phyloP scores from a whole-genome alignment of 1,140 invertebrate species.

The Diorhabda elongata region DNA sequence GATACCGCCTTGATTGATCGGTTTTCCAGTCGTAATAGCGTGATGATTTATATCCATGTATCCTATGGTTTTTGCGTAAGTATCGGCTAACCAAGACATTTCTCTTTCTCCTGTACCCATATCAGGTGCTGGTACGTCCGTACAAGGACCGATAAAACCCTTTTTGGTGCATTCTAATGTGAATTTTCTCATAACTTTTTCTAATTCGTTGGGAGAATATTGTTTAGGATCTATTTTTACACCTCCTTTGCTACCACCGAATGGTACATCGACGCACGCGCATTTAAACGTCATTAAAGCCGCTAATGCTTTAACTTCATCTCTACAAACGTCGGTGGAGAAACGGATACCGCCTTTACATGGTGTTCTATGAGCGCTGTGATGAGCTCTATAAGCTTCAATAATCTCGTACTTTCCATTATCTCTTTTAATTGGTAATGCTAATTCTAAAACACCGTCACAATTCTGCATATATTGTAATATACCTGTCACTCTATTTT shows the following conservation, averaged over 20 bases:
- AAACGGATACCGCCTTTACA: constrained; percentile 94
- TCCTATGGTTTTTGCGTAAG: constrained; percentile 95
- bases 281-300: constrained; percentile 99
- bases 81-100: constrained; percentile 99
- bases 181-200: constrained; percentile 97
- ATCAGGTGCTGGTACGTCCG: constrained; percentile 96
- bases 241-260: constrained; percentile 95
- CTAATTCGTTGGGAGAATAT: constrained; percentile 94
- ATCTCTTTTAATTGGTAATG: constrained; percentile 75
- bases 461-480: constrained; percentile 63
- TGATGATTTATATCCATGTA: constrained; percentile 94
- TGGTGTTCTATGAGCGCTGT: constrained; percentile 75
- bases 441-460: constrained; percentile 67
- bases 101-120: constrained; percentile 98
- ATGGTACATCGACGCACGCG: constrained; percentile 96
- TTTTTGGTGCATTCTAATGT: constrained; percentile 97
- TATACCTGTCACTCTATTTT: constrained; percentile 63
- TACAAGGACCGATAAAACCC: constrained; percentile 83
- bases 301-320: constrained; percentile 92
- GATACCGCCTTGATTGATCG: constrained; percentile 90
- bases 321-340: constrained; percentile 86
- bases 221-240: constrained; percentile 95
- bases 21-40: constrained; percentile 99
- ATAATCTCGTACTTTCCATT: constrained; percentile 78
- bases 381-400: constrained; percentile 77